Percentiles rank a stretch among this genome's conserved stretches.
Conservation (phyloP, 2,888 invertebrate genomes). For the Orthosia cruda region DNA sequence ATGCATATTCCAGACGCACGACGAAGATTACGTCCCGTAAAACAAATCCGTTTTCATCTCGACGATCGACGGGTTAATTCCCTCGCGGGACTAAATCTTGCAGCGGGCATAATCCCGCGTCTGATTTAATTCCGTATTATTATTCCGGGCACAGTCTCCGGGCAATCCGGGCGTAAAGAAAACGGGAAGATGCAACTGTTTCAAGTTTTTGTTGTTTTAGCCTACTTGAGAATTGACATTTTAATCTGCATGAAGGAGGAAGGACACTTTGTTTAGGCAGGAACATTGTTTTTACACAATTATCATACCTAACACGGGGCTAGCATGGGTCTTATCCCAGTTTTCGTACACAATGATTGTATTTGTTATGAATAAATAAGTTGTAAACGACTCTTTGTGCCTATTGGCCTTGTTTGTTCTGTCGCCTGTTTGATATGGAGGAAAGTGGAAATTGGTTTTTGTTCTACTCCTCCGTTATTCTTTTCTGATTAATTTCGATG, state of each 20-base stretch:
- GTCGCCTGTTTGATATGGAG: too few species aligned
- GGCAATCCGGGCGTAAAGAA: constrained; percentile 40
- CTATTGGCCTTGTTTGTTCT: too few species aligned
- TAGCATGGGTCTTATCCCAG: too few species aligned
- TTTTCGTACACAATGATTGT: too few species aligned
- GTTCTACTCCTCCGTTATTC: too few species aligned
- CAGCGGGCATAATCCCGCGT: constrained; percentile 55
- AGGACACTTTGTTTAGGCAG: not conserved
- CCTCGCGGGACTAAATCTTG: constrained; percentile 31
- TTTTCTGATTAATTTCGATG: too few species aligned
- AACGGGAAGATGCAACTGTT: constrained; percentile 48
- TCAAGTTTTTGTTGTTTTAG: constrained; percentile 36
- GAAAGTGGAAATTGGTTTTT: too few species aligned
- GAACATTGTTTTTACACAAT: not conserved
- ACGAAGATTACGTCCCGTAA: constrained; percentile 34
- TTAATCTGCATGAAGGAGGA: constrained; percentile 2
- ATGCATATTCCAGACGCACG: constrained; percentile 26
- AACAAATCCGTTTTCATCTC: constrained; percentile 56
- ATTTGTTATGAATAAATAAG: too few species aligned
- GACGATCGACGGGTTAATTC: constrained; percentile 55
- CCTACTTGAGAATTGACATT: constrained; percentile 7
- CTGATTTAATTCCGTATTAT: constrained; percentile 68
- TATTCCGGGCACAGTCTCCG: constrained; percentile 65
- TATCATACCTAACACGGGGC: too few species aligned
- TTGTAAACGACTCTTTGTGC: too few species aligned